Evolutionary conservation across 2,888 invertebrate species (phyloP).

Genomic region (Pterostichus niger): DNA sequence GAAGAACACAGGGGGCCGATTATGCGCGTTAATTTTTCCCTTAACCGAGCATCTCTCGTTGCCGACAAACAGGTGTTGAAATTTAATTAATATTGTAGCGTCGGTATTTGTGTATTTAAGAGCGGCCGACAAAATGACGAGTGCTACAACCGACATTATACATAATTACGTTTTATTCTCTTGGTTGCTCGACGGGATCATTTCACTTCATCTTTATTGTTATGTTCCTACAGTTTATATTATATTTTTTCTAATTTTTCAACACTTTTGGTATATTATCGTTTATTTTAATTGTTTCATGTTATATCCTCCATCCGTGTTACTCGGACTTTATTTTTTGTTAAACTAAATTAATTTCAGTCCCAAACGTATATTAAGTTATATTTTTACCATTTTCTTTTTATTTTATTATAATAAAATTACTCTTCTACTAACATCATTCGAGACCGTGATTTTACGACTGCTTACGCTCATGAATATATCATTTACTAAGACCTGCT

Average conservation of each 20-base stretch:
- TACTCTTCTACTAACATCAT: too few relatives aligned
- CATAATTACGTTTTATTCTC: constrained; percentile 48
- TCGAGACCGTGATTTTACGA: too few relatives aligned
- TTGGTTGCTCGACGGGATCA: constrained; percentile 40
- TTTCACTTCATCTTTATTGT: constrained; percentile 41
- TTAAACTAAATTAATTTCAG: too few relatives aligned
- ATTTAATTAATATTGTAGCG: constrained; percentile 62
- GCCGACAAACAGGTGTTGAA: constrained; percentile 60
- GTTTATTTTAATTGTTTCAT: constrained; percentile 23
- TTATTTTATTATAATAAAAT: too few relatives aligned
- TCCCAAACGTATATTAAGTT: too few relatives aligned
- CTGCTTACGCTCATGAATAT: too few relatives aligned
- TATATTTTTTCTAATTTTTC: constrained; percentile 35
- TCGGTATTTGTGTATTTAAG: constrained; percentile 55
- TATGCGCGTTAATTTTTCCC: constrained; percentile 63
- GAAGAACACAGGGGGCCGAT: constrained; percentile 55
- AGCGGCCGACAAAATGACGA: constrained; percentile 44
- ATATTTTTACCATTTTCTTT: too few relatives aligned
- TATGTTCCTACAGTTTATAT: constrained; percentile 14
- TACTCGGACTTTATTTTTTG: too few relatives aligned
- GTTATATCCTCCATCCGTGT: background rate
- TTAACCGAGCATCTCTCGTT: constrained; percentile 22
- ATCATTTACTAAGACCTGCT: too few relatives aligned
- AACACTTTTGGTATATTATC: constrained; percentile 21
- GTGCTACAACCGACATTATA: constrained; percentile 52